phyloP scores from a whole-genome alignment of 2,888 invertebrate species.

The Notocelia uddmanniana region DNA sequence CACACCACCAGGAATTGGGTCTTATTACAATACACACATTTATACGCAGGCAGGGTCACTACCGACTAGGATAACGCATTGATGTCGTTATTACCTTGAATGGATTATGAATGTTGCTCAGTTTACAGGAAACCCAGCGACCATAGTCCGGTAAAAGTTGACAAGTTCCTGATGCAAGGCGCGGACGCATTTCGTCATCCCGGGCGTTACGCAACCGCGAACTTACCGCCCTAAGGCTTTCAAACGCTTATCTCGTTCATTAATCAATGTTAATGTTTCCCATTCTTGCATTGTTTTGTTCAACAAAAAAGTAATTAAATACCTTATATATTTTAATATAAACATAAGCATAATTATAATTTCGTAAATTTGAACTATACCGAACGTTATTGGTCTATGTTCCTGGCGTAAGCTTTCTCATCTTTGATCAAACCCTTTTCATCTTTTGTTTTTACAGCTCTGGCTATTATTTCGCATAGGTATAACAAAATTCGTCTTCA shows the following conservation, averaged over 20 bases:
- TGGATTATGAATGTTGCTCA: slow-evolving; percentile 24
- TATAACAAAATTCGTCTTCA: background rate
- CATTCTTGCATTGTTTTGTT: slow-evolving; percentile 39
- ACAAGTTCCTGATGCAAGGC: slow-evolving; percentile 50
- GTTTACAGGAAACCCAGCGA: slow-evolving; percentile 38
- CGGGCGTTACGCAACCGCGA: slow-evolving; percentile 38
- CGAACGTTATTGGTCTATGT: background rate
- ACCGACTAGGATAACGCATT: background rate
- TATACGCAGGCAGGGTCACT: background rate
- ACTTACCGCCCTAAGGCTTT: slow-evolving; percentile 26
- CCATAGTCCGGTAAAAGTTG: slow-evolving; percentile 46
- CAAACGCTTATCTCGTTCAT: slow-evolving; percentile 33
- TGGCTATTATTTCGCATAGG: no score
- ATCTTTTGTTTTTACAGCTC: background rate
- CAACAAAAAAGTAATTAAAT: slow-evolving; percentile 19
- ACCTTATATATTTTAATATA: background rate
- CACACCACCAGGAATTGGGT: no score
- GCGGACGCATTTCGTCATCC: slow-evolving; percentile 49
- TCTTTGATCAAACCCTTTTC: background rate
- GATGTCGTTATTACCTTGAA: slow-evolving; percentile 18
- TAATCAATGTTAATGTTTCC: slow-evolving; percentile 37
- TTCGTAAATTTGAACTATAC: slow-evolving; percentile 1
- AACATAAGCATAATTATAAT: slow-evolving; percentile 22
- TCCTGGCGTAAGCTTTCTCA: background rate
- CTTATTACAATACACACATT: no score